Base-by-base conservation (phyloP, 2,113 vertebrate species). In the Grus americana region DNA sequence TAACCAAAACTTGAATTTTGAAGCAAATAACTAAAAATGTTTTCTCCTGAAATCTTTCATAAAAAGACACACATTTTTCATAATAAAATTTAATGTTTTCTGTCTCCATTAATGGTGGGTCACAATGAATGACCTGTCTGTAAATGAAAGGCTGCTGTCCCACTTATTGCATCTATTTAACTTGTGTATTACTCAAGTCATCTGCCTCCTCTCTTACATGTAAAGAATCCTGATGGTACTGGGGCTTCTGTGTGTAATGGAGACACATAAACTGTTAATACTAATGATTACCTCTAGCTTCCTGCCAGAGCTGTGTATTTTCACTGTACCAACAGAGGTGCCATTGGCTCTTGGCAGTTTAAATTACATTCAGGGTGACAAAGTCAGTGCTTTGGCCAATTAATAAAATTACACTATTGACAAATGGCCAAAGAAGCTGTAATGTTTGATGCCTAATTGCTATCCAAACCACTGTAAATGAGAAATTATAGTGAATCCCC, bases 351-450 rank as follows among this genome's bases (percentile, higher is more conserved):
- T 82, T 85, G 57, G 55, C 50, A 65, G 52, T 68, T 91, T 82
- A 86, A 95, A 87, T 87, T 95, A 72, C 54, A 32, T 36, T 82
- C 40, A 96, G 80, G 59, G 29, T 78, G 89, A 72, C 40, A 84
- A 67, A 79, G 54, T 82, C 86, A 90, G 22, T 83, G 49, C 54
- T 94, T 95, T 84, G 57, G 47, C n/a, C 79, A 94, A 91, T 94
- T 92, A 85, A 87, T 92, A 80, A 92, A 93, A 93, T 95, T 61
- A 58, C 30, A 16, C 32, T 63, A 29, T 24, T 84, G 81, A 92
- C 40, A 84, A 91, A 93, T 86, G 40, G 50, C 79, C 86, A 79
- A 91, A 88, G 66, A 71, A 85, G 55, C 29, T 20, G 29, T 57
- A 76, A 94, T 36, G 12, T 75, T 86, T 88, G 63, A 65, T 68